Evolutionary conservation across 1,140 invertebrate genomes (phyloP).

Genomic region (Nephotettix cincticeps): DNA sequence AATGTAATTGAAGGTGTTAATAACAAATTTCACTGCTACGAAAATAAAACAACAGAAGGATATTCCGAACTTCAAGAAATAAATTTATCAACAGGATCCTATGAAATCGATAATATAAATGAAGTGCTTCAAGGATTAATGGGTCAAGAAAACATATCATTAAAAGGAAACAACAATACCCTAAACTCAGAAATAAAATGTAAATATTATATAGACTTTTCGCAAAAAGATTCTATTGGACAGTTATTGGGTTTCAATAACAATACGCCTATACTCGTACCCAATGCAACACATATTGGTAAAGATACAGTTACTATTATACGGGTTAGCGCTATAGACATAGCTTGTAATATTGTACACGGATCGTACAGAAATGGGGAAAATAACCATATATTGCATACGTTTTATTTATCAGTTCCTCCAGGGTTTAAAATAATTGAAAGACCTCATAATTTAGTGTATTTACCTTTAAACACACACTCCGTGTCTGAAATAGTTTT

Average conservation of each 20-base stretch:
- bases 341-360: slow-evolving; percentile 25
- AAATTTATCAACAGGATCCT: slow-evolving; percentile 12
- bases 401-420: slow-evolving; percentile 40
- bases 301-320: slow-evolving; percentile 7
- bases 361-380: slow-evolving; percentile 42
- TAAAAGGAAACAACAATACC: neutral
- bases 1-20: slow-evolving; percentile 4
- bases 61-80: neutral
- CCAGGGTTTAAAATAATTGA: slow-evolving; percentile 42
- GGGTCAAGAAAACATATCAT: neutral
- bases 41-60: neutral
- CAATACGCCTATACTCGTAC: neutral
- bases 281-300: slow-evolving; percentile 1
- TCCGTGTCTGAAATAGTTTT: slow-evolving; percentile 29
- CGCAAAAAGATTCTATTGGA: neutral
- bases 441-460: slow-evolving; percentile 32
- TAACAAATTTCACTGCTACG: neutral
- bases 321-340: slow-evolving; percentile 11
- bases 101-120: neutral
- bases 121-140: neutral
- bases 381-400: slow-evolving; percentile 41
- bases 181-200: slow-evolving; percentile 14
- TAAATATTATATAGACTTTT: neutral
- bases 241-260: neutral
- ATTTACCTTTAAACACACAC: slow-evolving; percentile 32